Evolutionary conservation across 2,797 vertebrate species (phyloP), one percentile per base, ranked within the genome.

Genomic region (Acrossocheilus fasciatus): DNA sequence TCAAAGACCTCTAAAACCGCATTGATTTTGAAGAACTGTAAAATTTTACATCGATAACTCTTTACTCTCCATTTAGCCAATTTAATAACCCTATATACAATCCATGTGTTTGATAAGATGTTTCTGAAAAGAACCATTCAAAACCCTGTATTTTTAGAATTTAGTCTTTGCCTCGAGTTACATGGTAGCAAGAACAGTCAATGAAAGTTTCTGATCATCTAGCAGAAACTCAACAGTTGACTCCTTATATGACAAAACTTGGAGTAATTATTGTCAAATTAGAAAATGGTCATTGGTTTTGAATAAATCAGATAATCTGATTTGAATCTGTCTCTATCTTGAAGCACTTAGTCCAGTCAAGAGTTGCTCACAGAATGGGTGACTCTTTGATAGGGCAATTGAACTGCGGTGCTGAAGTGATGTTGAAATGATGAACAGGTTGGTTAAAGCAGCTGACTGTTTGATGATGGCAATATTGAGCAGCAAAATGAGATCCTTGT

Each of bases 391-490:
- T 88, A 89, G 84, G 26, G 88, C 92, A 93, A 93, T 92, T 93
- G 92, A 93, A 92, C 69, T 26, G 39, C 86, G 69, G 84, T 39
- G 83, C 69, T 90, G 91, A 94, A 96, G 89, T 85, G 94, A 96
- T 94, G 93, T 43, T 76, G 87, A 92, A 93, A 96, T 94, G 91
- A 97, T 96, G 93, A 97, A 95, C 95, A 93, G 89, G 93, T 88
- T 92, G 89, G 92, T 88, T 87, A 91, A 94, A 95, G 97, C 92
- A 77, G 92, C 93, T 95, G 91, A 92, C 92, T 91, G 91, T 97
- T 97, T 96, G 94, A 97, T 96, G 93, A 91, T 92, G 93, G 93
- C 92, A 91, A 91, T 96, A 96, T 96, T 96, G 95, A 97, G 92
- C 92, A 91, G 84, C 70, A 94, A 96, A 96, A 96, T 96, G 89